Conservation (phyloP, 2,888 invertebrate species). For the Agrotis puta region DNA sequence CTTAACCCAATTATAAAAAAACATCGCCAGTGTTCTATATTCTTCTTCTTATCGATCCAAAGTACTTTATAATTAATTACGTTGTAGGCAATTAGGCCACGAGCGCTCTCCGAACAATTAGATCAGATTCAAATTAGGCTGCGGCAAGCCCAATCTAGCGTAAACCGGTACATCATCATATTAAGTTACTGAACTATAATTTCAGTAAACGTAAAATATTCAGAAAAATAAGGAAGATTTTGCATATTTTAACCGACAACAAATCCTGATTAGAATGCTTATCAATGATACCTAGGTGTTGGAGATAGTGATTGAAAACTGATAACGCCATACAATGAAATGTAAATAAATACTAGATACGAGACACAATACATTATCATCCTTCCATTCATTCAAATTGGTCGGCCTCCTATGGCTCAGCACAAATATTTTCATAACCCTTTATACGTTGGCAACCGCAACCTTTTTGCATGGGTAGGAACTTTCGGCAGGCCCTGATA, state of each 20-base stretch:
- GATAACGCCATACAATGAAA: constrained; percentile 37
- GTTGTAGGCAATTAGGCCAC: constrained; percentile 18
- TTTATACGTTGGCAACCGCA: too few relatives aligned
- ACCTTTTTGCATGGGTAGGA: background rate
- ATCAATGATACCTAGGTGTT: constrained; percentile 36
- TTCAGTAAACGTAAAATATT: background rate
- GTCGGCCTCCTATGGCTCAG: background rate
- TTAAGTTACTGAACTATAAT: background rate
- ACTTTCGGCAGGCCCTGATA: background rate
- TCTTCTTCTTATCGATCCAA: constrained; percentile 14
- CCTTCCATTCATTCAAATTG: background rate
- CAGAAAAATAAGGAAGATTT: background rate
- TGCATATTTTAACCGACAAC: constrained; percentile 9
- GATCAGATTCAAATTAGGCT: constrained; percentile 31
- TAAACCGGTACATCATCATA: constrained; percentile 1
- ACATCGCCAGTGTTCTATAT: background rate
- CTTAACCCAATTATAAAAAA: background rate
- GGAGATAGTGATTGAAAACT: constrained; percentile 49
- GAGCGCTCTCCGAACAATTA: constrained; percentile 31
- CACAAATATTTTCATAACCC: background rate
- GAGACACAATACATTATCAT: background rate
- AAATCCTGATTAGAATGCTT: constrained; percentile 41
- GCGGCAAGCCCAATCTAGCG: constrained; percentile 7
- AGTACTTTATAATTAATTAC: background rate
- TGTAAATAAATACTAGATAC: constrained; percentile 32